phyloP scores from a whole-genome alignment of 1,140 invertebrate genomes.

The Trachelipus rathkii region DNA sequence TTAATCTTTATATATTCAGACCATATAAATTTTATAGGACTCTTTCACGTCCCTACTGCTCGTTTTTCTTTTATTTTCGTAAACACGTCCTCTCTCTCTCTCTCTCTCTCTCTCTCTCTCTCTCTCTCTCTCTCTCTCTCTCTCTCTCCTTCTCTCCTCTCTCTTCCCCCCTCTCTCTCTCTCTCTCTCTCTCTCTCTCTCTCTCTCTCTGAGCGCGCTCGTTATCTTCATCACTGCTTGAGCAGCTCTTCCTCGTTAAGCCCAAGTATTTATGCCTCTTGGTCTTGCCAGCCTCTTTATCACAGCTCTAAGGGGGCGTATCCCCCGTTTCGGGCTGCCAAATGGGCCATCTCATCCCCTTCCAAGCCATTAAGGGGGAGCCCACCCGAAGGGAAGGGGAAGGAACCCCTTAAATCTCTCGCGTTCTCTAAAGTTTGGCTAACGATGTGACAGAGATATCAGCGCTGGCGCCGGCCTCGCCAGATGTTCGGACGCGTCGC shows the following conservation, averaged over 20 bases:
- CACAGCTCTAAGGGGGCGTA: constrained; percentile 10
- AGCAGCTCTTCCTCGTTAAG: constrained; percentile 9
- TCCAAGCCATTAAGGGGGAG: constrained; percentile 2
- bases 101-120: neutral
- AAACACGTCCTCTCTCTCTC: too few species aligned
- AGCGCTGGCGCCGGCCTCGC: neutral
- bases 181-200: constrained; percentile 11
- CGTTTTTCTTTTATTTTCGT: too few species aligned
- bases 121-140: constrained; percentile 11
- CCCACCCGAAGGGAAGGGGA: neutral
- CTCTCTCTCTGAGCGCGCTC: neutral
- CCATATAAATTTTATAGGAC: too few species aligned
- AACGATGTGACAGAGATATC: constrained; percentile 12
- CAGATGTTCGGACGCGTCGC: neutral
- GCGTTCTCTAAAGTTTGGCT: constrained; percentile 6
- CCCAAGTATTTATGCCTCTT: constrained; percentile 3
- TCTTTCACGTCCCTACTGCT: too few species aligned
- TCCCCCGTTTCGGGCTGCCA: constrained; percentile 1
- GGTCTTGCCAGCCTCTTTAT: constrained; percentile 11
- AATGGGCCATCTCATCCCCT: constrained; percentile 10
- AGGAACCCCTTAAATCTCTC: neutral
- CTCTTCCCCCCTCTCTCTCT: neutral
- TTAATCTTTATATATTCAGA: too few species aligned
- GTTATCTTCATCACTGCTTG: neutral
- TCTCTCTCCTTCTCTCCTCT: neutral